Percentiles rank a stretch among this genome's conserved stretches.
Conservation (phyloP, 2,888 invertebrate species). For the Metalampra italica region DNA sequence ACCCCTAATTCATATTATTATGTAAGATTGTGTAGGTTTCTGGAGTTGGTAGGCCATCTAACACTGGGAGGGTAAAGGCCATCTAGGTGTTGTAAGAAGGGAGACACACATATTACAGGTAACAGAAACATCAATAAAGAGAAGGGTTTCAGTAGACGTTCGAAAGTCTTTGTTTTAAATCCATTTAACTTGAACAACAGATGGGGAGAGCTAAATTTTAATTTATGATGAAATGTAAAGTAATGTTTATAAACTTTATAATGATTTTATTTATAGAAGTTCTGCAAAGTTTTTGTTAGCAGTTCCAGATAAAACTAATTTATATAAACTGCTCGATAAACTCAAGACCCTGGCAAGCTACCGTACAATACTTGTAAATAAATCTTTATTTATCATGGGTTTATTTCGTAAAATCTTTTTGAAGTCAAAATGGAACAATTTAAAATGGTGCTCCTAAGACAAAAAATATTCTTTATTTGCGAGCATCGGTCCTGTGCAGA, state of each 20-base stretch:
- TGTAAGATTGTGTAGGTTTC: slow-evolving; percentile 33
- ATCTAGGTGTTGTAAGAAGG: slow-evolving; percentile 55
- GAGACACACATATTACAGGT: slow-evolving; percentile 58
- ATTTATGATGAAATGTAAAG: background rate
- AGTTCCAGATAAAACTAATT: no score
- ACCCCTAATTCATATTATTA: slow-evolving; percentile 49
- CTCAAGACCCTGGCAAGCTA: no score
- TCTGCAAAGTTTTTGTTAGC: no score
- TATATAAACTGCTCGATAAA: no score
- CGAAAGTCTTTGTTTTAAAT: slow-evolving; percentile 29
- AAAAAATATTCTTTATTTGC: background rate
- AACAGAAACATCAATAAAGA: slow-evolving; percentile 68
- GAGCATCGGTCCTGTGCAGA: background rate
- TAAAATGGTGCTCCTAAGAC: background rate
- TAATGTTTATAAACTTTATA: background rate
- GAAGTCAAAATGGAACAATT: background rate
- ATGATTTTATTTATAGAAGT: no score
- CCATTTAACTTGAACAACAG: slow-evolving; percentile 42
- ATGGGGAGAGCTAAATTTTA: slow-evolving; percentile 31
- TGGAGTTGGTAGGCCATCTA: slow-evolving; percentile 45
- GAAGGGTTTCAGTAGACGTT: slow-evolving; percentile 47
- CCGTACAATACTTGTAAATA: no score
- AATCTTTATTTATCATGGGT: no score
- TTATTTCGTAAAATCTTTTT: no score
- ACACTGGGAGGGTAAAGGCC: slow-evolving; percentile 25